These are phyloP conservation scores for Prolemur simus DNA, from an alignment of 2,113 vertebrate genomes.

Conservation along the genomic window DNA sequence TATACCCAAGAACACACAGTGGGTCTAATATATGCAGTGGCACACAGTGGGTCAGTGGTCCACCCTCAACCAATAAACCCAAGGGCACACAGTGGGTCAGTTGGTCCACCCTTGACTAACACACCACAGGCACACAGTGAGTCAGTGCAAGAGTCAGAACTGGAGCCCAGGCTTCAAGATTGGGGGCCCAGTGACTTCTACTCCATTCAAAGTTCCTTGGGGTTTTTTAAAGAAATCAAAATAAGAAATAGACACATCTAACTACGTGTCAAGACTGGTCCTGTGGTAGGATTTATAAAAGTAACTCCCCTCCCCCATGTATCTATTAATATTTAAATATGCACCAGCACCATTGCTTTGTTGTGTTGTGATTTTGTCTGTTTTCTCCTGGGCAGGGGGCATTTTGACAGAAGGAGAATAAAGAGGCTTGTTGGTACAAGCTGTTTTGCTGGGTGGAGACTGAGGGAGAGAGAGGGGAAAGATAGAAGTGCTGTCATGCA, in stretches of 20 bases:
- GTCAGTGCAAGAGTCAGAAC: not conserved
- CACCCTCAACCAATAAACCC: too few species aligned
- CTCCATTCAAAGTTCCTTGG: not conserved
- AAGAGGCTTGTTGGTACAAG: not conserved
- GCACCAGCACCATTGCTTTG: too few species aligned
- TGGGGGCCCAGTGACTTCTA: not conserved
- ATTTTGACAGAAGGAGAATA: not conserved
- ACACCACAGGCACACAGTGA: not conserved
- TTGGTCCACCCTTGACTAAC: not conserved
- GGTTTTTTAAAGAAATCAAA: not conserved
- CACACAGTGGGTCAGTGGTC: not conserved
- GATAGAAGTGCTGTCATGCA: not conserved
- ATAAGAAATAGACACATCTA: not conserved
- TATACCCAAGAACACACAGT: not conserved
- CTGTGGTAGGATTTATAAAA: not conserved
- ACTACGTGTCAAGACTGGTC: not conserved
- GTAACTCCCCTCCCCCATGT: not conserved
- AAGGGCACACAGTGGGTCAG: not conserved
- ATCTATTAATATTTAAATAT: not conserved
- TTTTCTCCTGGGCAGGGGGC: not conserved
- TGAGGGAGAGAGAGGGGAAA: not conserved
- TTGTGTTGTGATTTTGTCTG: too few species aligned
- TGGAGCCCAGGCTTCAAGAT: not conserved
- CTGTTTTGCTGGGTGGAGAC: not conserved
- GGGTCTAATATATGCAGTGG: not conserved